A percentile compares a stretch with the other conserved stretches of the same genome.
phyloP scores from a whole-genome alignment of 2,113 vertebrate genomes.

The Ceratotherium simum region DNA sequence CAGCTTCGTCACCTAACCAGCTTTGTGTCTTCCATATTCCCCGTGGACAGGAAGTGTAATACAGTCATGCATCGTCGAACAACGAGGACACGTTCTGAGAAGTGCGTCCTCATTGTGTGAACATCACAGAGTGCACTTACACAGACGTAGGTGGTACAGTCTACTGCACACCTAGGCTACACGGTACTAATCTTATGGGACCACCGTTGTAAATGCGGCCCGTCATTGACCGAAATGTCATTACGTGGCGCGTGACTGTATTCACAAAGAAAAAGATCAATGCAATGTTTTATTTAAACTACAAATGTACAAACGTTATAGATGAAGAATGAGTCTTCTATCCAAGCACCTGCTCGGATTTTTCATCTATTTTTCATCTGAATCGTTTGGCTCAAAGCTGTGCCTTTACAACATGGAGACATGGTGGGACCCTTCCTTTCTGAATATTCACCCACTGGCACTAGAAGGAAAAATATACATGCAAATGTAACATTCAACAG shows the following conservation, averaged over 20 bases:
- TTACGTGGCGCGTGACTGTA: no score
- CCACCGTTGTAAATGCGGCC: no score
- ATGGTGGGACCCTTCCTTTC: not conserved
- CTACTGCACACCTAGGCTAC: no score
- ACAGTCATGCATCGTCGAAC: no score
- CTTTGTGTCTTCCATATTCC: not conserved
- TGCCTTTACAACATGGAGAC: not conserved
- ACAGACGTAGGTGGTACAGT: no score
- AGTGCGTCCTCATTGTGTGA: no score
- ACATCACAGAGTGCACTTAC: no score
- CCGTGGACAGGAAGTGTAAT: not conserved
- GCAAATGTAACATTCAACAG: not conserved
- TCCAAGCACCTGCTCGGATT: not conserved
- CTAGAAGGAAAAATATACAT: not conserved
- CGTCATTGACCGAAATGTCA: no score
- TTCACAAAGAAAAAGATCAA: conserved; percentile 21
- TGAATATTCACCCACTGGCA: not conserved
- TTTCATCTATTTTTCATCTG: conserved; percentile 35
- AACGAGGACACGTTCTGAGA: no score
- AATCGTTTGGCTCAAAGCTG: not conserved
- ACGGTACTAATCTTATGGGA: no score
- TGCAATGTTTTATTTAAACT: conserved; percentile 38
- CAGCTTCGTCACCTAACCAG: not conserved
- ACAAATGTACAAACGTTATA: not conserved
- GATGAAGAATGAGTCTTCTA: not conserved